Conservation (phyloP, 1,140 invertebrate species). For the Plodia interpunctella region DNA sequence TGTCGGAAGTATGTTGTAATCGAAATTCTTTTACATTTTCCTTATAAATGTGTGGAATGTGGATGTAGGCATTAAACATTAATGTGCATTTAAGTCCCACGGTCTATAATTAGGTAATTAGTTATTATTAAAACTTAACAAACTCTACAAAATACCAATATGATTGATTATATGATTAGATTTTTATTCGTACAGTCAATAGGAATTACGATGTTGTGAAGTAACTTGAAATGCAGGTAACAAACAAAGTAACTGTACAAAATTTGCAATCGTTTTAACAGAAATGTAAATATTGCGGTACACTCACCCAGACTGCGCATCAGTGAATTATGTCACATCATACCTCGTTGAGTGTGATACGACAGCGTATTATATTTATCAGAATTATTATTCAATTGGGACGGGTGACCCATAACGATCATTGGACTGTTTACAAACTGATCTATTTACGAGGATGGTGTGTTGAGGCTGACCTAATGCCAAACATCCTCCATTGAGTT, state of each 20-base stretch:
- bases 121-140: no score
- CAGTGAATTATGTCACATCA: neutral
- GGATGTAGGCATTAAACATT: no score
- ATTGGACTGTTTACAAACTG: conserved; percentile 32
- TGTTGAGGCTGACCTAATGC: conserved; percentile 37
- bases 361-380: conserved; percentile 6
- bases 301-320: neutral
- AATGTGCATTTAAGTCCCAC: neutral
- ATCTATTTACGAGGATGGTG: conserved; percentile 42
- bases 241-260: neutral
- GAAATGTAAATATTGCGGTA: neutral
- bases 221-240: neutral
- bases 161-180: no score
- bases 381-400: conserved; percentile 45
- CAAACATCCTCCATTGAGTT: conserved; percentile 39
- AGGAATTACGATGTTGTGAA: neutral
- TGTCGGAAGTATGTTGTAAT: conserved; percentile 26
- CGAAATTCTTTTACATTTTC: conserved; percentile 33
- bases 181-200: no score
- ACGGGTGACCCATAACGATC: conserved; percentile 18
- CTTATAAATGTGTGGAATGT: conserved; percentile 16
- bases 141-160: no score
- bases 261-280: neutral
- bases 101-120: no score
- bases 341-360: neutral